Base-by-base conservation (phyloP, 2,888 invertebrate genomes). In the Clanis bilineata region DNA sequence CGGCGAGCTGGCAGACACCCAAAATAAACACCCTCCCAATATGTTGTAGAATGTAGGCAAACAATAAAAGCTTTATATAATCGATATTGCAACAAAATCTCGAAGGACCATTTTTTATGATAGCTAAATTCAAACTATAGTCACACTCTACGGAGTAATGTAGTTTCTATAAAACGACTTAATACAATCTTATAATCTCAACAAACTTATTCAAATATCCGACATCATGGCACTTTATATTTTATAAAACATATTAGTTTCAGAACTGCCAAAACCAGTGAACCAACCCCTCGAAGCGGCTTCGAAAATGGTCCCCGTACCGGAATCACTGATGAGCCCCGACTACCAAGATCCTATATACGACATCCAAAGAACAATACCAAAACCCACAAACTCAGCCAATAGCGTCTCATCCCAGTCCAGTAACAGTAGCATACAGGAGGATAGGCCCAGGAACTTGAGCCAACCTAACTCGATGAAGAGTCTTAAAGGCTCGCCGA, bases 291-390 rank as follows among this genome's bases (percentile, higher is more conserved):
- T 97, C 62, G 96, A 96, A 76, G 96, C 97, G 9, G 95, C 97
- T 9, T 96, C 96, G 0, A 97, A 97, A 86, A 95, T 97, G 93
- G 96, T 97, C 0, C 97, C 97, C 0, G 97, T 97, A 28, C 97
- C 97, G 0, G 97, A 97, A 81, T 96, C 96, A 0, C 88, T 97
- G 1, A 96, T 97, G 96, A 97, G 97, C 76, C 97, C 96, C 0
- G 96, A 96, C 80, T 95, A 95, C 80, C 94, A 92, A 62, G 92
- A 92, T 65, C 92, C 92, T 0, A 88, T 92, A 5, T 93, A 90
- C 70, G 91, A 92, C 65, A 85, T 92, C 61, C 91, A 90, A 63
- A 79, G 79, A 68, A 71, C 84, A 0, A 82, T 88, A 76, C 84
- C 86, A 61, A 86, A 85, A 68, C 78, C 82, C 0, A 66, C 64